phyloP scores from a whole-genome alignment of 1,140 invertebrate species.

The Orchesella cincta region DNA sequence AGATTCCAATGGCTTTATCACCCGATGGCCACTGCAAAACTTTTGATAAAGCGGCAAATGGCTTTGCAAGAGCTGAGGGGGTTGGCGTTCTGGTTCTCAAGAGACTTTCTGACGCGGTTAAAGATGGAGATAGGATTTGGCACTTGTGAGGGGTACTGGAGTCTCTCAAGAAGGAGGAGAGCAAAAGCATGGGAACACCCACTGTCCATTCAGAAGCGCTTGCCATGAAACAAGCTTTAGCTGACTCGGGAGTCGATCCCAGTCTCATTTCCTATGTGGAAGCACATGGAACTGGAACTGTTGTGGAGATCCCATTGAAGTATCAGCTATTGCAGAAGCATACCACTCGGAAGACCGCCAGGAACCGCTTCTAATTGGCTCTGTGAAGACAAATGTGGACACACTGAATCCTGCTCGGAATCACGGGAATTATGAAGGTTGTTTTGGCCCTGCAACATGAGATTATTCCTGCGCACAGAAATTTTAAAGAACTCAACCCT shows the following conservation, averaged over 20 bases:
- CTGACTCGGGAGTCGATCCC: too few species aligned
- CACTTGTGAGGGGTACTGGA: neutral
- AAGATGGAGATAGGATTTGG: conserved; percentile 14
- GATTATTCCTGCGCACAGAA: neutral
- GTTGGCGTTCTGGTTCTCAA: neutral
- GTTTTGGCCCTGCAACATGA: neutral
- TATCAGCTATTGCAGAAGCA: conserved; percentile 59
- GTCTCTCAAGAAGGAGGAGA: neutral
- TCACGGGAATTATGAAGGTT: conserved; percentile 25
- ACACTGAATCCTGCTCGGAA: conserved; percentile 62
- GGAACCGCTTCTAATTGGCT: conserved; percentile 61
- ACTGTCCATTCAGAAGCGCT: neutral
- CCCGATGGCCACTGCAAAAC: conserved; percentile 19
- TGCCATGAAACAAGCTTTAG: neutral
- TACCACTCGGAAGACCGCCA: conserved; percentile 30
- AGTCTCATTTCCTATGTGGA: too few species aligned
- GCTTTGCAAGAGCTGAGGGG: conserved; percentile 17
- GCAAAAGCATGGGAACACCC: conserved; percentile 28
- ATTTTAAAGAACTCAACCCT: conserved; percentile 17
- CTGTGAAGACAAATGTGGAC: too few species aligned
- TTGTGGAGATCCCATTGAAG: conserved; percentile 63
- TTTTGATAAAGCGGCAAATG: neutral
- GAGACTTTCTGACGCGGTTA: conserved; percentile 13
- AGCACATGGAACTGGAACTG: conserved; percentile 20
- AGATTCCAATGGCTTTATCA: neutral